These are phyloP conservation scores for Nomada lathburiana DNA, from an alignment of 2,888 invertebrate genomes.

Conservation along the genomic window DNA sequence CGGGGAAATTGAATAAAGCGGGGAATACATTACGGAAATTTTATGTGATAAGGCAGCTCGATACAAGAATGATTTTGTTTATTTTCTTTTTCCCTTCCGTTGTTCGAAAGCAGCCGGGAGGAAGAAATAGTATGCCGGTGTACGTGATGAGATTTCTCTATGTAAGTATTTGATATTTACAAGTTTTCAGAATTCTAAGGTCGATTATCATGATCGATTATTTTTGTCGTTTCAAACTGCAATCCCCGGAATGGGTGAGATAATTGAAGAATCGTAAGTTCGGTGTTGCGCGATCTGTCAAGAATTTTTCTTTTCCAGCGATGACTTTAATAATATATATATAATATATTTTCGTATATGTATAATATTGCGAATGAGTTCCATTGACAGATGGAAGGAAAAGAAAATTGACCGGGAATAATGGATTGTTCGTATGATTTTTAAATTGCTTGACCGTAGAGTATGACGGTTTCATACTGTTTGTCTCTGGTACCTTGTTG, in stretches of 20 bases:
- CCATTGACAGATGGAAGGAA: neutral
- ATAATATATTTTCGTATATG: slow-evolving; percentile 6
- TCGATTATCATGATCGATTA: neutral
- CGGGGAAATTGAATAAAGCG: neutral
- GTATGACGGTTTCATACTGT: slow-evolving; percentile 16
- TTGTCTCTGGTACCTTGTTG: slow-evolving; percentile 44
- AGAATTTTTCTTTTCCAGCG: slow-evolving; percentile 20
- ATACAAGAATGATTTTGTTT: neutral
- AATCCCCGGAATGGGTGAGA: neutral
- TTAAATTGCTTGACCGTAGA: slow-evolving; percentile 50
- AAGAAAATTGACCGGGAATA: neutral
- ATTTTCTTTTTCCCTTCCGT: neutral
- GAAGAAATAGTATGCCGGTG: neutral
- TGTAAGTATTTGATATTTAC: neutral
- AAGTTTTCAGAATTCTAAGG: neutral
- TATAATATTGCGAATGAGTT: neutral
- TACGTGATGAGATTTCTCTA: neutral
- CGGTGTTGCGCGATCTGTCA: slow-evolving; percentile 6
- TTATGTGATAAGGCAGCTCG: slow-evolving; percentile 18
- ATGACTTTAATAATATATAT: slow-evolving; percentile 1
- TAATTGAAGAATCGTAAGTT: slow-evolving; percentile 10
- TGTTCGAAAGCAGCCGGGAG: neutral
- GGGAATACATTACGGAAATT: neutral
- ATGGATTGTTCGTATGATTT: slow-evolving; percentile 32
- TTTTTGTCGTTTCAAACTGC: neutral